Base-by-base conservation (phyloP, 1,140 invertebrate genomes). In the Platorchestia sp. region DNA sequence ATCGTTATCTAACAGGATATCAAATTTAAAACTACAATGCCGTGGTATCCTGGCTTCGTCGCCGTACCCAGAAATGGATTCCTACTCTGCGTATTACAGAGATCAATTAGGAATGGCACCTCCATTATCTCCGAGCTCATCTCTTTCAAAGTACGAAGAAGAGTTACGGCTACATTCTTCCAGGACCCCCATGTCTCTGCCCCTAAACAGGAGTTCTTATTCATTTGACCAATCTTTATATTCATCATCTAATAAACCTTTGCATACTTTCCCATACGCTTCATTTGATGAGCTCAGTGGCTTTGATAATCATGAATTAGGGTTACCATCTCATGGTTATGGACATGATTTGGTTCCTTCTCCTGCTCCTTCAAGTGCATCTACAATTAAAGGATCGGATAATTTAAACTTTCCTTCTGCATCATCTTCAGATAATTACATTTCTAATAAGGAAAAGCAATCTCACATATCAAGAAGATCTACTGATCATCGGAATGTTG, bases 21-120 rank as follows among this genome's bases (percentile, higher is more conserved):
- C 91, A 40, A 93, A 93, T 93, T 45, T 93, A 45, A 93, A 93
- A 45, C 40, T 93, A 44, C 91, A 93, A 47, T 93, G 91, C 40
- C 91, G 91, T 47, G 91, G 91, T 44, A 93, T 93, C 44, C 91
- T 93, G 16, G 91, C 91, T 45, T 45, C 91, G 45, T 93, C 91
- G 19, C 91, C 91, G 19, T 93, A 93, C 47, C 91, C 91, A 44
- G 91, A 93, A 93, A 45, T 93, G 91, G 91, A 93, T 41, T 45
- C 91, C 16, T 93, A 93, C 40, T 93, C 91, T 5, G 91, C 91
- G 6, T 93, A 93, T 45, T 93, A 93, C 45, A 93, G 91, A 93
- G 91, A 93, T 93, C 91, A 93, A n/a, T 36, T 93, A n/a, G 91
- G 43, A 27, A 93, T 93, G 91, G 41, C 91, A 7, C 41, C 91